Conservation (phyloP, 2,113 vertebrate species). For the Machaerirhynchus nigripectus region DNA sequence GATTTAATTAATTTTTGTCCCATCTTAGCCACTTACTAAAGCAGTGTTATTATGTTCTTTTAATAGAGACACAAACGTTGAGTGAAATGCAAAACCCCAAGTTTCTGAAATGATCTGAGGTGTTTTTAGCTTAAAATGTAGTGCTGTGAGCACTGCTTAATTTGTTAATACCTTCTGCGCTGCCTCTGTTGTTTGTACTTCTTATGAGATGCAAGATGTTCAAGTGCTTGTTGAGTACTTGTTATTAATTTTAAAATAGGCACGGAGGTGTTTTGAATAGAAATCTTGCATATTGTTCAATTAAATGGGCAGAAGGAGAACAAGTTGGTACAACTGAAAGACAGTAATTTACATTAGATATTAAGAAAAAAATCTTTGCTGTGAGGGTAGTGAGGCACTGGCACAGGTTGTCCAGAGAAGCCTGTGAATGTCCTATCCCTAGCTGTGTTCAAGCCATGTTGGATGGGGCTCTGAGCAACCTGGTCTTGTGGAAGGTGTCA, state of each 20-base stretch:
- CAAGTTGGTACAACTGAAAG: not conserved
- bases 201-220: not conserved
- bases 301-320: not conserved
- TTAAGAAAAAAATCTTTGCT: not conserved
- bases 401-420: not conserved
- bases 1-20: not conserved
- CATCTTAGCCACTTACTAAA: not conserved
- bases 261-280: not conserved
- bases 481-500: not conserved
- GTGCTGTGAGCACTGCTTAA: not conserved
- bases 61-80: not conserved
- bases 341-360: not conserved
- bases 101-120: not conserved
- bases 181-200: not conserved
- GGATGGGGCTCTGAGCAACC: not conserved
- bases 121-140: not conserved
- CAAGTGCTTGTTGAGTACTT: not conserved
- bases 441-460: not conserved
- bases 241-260: not conserved
- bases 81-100: not conserved
- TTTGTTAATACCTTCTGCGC: not conserved
- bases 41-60: not conserved
- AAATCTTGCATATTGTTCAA: not conserved
- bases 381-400: not conserved
- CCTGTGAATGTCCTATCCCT: not conserved